A percentile compares a stretch with the other conserved stretches of the same genome.
Conservation (phyloP, 1,140 invertebrate genomes). For the Bombyx mori region DNA sequence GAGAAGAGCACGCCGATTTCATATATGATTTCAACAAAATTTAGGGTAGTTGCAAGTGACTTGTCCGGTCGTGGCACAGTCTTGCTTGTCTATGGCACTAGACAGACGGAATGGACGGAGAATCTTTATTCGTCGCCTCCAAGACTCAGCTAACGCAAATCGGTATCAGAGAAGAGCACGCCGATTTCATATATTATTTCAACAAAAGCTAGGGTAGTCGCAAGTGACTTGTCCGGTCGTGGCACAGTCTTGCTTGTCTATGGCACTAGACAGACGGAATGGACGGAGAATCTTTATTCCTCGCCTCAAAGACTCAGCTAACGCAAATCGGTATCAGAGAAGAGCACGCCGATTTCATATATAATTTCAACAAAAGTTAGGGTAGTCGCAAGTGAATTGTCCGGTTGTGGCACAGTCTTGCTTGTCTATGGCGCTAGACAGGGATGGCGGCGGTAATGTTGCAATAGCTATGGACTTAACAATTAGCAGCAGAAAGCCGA, state of each 20-base stretch:
- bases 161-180: slow-evolving; percentile 45
- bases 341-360: slow-evolving; percentile 42
- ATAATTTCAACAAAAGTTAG: slow-evolving; percentile 23
- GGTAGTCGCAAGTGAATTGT: too few relatives aligned
- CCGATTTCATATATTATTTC: slow-evolving; percentile 45
- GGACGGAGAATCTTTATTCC: slow-evolving; percentile 49
- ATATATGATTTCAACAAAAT: slow-evolving; percentile 34
- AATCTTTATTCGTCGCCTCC: slow-evolving; percentile 46
- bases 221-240: too few relatives aligned
- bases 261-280: slow-evolving; percentile 28
- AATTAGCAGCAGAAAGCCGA: too few relatives aligned
- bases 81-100: too few relatives aligned
- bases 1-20: slow-evolving; percentile 40
- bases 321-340: slow-evolving; percentile 46
- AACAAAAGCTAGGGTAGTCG: too few relatives aligned
- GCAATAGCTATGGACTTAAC: too few relatives aligned
- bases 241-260: too few relatives aligned
- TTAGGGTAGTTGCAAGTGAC: too few relatives aligned
- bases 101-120: slow-evolving; percentile 57
- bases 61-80: too few relatives aligned
- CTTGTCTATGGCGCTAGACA: too few relatives aligned
- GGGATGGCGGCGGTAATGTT: too few relatives aligned
- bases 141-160: slow-evolving; percentile 44
- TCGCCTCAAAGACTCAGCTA: slow-evolving; percentile 47
- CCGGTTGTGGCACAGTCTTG: too few relatives aligned